Percentiles rank a stretch among this genome's conserved stretches.
phyloP scores from a whole-genome alignment of 1,140 invertebrate genomes.

The Zaprionus vittiger region DNA sequence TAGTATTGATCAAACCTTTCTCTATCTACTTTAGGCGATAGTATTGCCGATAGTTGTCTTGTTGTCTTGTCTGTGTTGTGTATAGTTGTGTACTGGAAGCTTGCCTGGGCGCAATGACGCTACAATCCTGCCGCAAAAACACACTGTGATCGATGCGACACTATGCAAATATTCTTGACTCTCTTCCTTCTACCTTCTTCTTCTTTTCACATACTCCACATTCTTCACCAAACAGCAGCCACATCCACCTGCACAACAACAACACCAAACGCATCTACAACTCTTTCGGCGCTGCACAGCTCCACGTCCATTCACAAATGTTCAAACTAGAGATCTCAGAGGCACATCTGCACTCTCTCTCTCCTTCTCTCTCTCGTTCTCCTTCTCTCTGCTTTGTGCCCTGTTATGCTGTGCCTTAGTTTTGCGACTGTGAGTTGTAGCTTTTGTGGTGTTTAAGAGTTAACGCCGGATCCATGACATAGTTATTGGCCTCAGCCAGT shows the following conservation, averaged over 20 bases:
- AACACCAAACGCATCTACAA: conserved; percentile 13
- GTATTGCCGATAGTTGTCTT: conserved; percentile 1
- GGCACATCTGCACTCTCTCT: neutral
- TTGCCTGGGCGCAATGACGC: conserved; percentile 16
- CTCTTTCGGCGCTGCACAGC: neutral
- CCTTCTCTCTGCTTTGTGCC: neutral
- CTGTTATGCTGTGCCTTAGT: conserved; percentile 20
- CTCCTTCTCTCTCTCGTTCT: no score
- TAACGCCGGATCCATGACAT: conserved; percentile 82
- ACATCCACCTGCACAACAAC: conserved; percentile 30
- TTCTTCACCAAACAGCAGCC: conserved; percentile 27
- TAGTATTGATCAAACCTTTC: no score
- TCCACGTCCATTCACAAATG: neutral
- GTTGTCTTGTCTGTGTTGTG: conserved; percentile 28
- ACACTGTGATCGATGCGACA: conserved; percentile 70
- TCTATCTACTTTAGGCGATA: neutral
- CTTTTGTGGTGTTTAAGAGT: conserved; percentile 75
- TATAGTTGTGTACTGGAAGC: conserved; percentile 13
- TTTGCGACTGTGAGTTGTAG: conserved; percentile 55
- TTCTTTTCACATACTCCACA: neutral
- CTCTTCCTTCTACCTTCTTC: neutral
- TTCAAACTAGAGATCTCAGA: conserved; percentile 60
- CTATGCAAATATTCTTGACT: conserved; percentile 68
- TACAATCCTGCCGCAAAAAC: conserved; percentile 56
- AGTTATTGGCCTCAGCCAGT: conserved; percentile 82